Conservation (phyloP, 2,797 vertebrate genomes). For the Naso thynnoides region DNA sequence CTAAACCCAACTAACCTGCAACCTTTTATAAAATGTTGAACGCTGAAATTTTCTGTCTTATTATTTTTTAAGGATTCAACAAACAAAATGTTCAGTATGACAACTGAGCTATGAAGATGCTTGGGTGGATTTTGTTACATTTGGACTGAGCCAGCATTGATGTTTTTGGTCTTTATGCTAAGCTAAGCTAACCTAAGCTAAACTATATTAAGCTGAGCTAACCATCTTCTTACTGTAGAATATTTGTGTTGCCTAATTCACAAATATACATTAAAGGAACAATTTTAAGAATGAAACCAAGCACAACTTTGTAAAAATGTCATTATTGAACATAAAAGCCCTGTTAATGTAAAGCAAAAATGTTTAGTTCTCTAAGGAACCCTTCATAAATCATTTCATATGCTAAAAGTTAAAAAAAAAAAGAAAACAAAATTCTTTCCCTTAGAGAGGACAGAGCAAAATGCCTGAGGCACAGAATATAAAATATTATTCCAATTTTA, state of each 20-base stretch:
- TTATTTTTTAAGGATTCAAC: background rate
- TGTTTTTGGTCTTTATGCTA: background rate
- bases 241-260: too few species aligned
- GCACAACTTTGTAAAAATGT: background rate
- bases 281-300: background rate
- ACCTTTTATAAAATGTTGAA: background rate
- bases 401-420: conserved; percentile 22
- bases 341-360: background rate
- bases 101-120: background rate
- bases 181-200: background rate
- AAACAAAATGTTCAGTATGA: too few species aligned
- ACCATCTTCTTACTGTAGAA: background rate
- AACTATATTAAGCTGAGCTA: conserved; percentile 1
- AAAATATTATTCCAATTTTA: conserved; percentile 6
- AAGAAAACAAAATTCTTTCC: background rate
- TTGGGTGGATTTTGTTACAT: background rate
- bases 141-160: background rate
- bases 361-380: background rate
- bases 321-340: conserved; percentile 6
- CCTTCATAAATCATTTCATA: background rate
- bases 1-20: too few species aligned
- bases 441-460: conserved; percentile 20
- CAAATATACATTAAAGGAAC: background rate
- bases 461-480: conserved; percentile 1
- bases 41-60: background rate